Conservation (phyloP, 2,113 vertebrate genomes). For the Nycticebus coucang region DNA sequence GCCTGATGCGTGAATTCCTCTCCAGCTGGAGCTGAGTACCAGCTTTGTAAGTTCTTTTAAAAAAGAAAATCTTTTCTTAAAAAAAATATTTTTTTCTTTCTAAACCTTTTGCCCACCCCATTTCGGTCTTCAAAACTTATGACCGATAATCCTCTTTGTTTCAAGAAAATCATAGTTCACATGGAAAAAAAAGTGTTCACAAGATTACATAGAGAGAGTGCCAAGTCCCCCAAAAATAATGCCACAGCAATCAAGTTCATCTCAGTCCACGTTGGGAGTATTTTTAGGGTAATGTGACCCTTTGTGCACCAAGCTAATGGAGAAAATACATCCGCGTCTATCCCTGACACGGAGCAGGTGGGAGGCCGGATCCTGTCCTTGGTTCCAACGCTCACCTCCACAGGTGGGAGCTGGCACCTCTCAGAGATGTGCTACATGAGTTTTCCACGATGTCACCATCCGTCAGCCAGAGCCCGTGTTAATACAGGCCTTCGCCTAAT, state of each 20-base stretch:
- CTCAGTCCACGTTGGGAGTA: neutral
- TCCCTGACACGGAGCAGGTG: neutral
- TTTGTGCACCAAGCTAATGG: neutral
- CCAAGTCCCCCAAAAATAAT: slow-evolving; percentile 63
- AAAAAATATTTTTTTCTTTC: neutral
- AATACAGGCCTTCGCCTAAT: slow-evolving; percentile 55
- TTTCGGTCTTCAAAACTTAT: slow-evolving; percentile 73
- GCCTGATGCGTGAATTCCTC: neutral
- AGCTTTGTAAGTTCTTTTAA: slow-evolving; percentile 29
- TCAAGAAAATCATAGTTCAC: slow-evolving; percentile 62
- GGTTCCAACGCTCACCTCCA: neutral
- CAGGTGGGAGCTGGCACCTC: slow-evolving; percentile 32
- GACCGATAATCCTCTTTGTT: slow-evolving; percentile 82
- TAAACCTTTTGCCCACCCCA: slow-evolving; percentile 56
- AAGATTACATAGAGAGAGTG: slow-evolving; percentile 62
- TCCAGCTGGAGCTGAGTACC: neutral
- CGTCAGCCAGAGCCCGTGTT: slow-evolving; percentile 48
- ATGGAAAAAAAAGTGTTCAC: slow-evolving; percentile 8
- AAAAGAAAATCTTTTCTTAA: neutral
- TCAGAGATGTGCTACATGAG: rapidly evolving
- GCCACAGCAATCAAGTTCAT: neutral
- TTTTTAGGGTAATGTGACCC: neutral
- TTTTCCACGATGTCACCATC: neutral
- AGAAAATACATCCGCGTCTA: neutral
- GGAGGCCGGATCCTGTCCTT: neutral